Conservation (phyloP, 1,140 invertebrate species). For the Augochlora pura region DNA sequence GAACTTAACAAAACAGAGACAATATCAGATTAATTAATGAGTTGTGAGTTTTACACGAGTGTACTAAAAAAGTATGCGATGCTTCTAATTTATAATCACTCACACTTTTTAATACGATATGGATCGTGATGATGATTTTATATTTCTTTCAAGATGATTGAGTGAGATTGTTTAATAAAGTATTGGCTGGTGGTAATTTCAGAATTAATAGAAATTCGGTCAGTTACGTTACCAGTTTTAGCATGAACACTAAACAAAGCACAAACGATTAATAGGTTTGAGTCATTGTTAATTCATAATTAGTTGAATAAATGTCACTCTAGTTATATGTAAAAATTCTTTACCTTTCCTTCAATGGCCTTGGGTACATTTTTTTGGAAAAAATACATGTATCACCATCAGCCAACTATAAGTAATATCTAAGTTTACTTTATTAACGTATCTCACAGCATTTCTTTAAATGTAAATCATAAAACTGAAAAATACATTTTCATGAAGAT, state of each 20-base stretch:
- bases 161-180: conserved; percentile 71
- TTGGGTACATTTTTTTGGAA: conserved; percentile 59
- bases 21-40: neutral
- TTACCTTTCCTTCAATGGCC: conserved; percentile 71
- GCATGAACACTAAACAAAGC: conserved; percentile 68
- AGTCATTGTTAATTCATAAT: conserved; percentile 68
- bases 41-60: neutral
- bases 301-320: conserved; percentile 69
- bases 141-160: conserved; percentile 21
- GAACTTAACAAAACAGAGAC: neutral
- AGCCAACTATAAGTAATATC: conserved; percentile 70
- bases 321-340: conserved; percentile 71
- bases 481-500: conserved; percentile 37
- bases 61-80: conserved; percentile 5
- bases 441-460: conserved; percentile 72
- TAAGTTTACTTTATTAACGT: conserved; percentile 74
- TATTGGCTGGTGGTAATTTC: conserved; percentile 75
- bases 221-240: conserved; percentile 56
- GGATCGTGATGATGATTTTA: neutral
- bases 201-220: conserved; percentile 52
- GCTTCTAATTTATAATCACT: conserved; percentile 13
- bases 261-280: conserved; percentile 67
- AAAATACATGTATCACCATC: conserved; percentile 69
- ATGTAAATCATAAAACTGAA: conserved; percentile 64
- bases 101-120: conserved; percentile 5